Evolutionary conservation across 2,113 vertebrate genomes (phyloP).

Genomic region (Hystrix brachyura): DNA sequence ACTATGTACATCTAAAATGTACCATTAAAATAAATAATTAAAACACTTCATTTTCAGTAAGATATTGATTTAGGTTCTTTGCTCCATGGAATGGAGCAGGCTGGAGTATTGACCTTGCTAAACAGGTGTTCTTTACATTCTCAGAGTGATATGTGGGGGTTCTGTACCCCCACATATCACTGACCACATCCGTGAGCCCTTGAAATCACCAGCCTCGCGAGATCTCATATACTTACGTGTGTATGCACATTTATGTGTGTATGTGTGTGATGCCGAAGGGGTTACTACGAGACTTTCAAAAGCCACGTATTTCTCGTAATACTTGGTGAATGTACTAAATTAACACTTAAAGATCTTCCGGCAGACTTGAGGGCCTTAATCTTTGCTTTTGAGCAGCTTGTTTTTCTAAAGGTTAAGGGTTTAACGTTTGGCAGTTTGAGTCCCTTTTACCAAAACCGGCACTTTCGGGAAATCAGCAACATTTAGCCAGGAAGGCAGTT

Average conservation of each 20-base stretch:
- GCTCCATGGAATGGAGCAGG: not conserved
- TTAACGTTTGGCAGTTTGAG: not conserved
- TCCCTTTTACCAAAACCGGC: not conserved
- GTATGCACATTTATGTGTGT: too few species aligned
- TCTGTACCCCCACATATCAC: not conserved
- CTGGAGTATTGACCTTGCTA: not conserved
- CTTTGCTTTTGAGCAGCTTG: not conserved
- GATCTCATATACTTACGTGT: too few species aligned
- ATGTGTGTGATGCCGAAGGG: not conserved
- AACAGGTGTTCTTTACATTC: not conserved
- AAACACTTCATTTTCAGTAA: not conserved
- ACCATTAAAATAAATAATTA: too few species aligned
- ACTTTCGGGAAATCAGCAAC: fast-evolving
- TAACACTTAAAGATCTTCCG: not conserved
- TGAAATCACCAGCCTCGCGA: not conserved
- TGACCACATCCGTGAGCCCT: not conserved
- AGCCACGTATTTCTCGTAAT: not conserved
- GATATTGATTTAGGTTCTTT: not conserved
- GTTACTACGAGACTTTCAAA: not conserved
- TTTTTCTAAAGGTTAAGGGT: not conserved
- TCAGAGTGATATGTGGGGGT: too few species aligned
- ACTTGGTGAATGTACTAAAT: not conserved
- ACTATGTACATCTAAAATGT: too few species aligned
- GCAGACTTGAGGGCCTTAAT: not conserved
- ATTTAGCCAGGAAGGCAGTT: not conserved